Evolutionary conservation across 1,140 invertebrate genomes (phyloP).

Genomic region (Araneus ventricosus): DNA sequence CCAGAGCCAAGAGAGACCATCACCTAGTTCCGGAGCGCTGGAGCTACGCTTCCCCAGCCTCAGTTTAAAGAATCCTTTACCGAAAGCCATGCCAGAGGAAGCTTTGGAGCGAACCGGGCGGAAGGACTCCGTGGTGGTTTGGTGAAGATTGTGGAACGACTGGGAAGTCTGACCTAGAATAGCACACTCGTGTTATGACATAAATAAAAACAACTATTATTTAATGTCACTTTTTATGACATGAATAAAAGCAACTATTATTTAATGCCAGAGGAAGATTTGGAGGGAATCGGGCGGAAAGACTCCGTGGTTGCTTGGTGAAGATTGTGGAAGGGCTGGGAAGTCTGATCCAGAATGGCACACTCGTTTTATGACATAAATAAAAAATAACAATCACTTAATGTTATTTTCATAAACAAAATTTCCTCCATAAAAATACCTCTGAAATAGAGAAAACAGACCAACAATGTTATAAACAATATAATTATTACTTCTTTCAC

Average conservation of each 20-base stretch:
- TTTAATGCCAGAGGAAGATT: slow-evolving; percentile 80
- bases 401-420: too few species aligned
- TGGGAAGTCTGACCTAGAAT: slow-evolving; percentile 65
- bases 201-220: neutral
- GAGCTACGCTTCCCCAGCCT: slow-evolving; percentile 85
- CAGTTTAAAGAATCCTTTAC: slow-evolving; percentile 85
- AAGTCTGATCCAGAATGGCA: too few species aligned
- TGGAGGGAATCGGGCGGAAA: neutral
- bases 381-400: too few species aligned
- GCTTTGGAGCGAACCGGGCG: slow-evolving; percentile 37
- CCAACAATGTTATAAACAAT: too few species aligned
- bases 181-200: neutral
- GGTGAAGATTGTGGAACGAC: slow-evolving; percentile 67
- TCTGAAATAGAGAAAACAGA: too few species aligned
- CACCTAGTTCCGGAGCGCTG: slow-evolving; percentile 95
- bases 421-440: too few species aligned
- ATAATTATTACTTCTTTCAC: too few species aligned
- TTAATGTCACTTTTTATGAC: too few species aligned
- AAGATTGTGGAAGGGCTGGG: too few species aligned
- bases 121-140: neutral
- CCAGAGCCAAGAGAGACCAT: slow-evolving; percentile 77
- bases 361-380: too few species aligned
- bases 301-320: too few species aligned
- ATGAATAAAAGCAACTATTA: too few species aligned
- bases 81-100: slow-evolving; percentile 84